Evolutionary conservation across 1,140 invertebrate genomes (phyloP), one percentile per base, ranked within the genome.

Genomic region (Micrasema minimum): DNA sequence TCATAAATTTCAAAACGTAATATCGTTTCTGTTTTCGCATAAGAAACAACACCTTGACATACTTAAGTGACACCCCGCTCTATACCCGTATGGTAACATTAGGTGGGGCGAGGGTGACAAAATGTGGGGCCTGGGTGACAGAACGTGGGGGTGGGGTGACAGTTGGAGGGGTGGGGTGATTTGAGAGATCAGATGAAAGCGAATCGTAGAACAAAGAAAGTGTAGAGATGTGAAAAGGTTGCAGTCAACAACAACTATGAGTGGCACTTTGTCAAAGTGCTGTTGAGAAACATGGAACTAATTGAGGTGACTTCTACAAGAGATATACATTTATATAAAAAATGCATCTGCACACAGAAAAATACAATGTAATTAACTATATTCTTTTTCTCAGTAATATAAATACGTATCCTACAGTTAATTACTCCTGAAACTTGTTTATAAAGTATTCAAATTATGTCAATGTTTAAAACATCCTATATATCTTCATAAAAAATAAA

Each of bases 31-130:
- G 7, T 59, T 20, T 41, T 59, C 37, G n/a, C 51, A 10, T 22
- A 51, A 31, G 38, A 18, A 53, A 59, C 37, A 59, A 59, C 55
- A 59, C 55, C 55, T 59, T 59, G 55, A 59, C 55, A 59, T 31
- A 59, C 31, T 59, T 9, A 18, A 38, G 55, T 59, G 35, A 59
- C 55, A 16, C 14, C 2, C 51, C 11, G 3, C 23, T 23, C 3
- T 23, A n/a, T 53, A 53, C 3, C 37, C 55, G 55, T 38, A 22
- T 38, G 37, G 55, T 31, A 59, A 59, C 35, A 41, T 59, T 38
- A 59, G 35, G 16, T 9, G 16, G 18, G 37, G n/a, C 6, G 55
- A 16, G 37, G 37, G 7, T 9, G 1, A 12, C 41, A n/a, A 43
- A 12, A 43, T 12, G 41, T 38, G 5, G 37, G 5, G 37, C 16